Evolutionary conservation across 1,140 invertebrate species (phyloP).

Genomic region (Portunus trituberculatus): DNA sequence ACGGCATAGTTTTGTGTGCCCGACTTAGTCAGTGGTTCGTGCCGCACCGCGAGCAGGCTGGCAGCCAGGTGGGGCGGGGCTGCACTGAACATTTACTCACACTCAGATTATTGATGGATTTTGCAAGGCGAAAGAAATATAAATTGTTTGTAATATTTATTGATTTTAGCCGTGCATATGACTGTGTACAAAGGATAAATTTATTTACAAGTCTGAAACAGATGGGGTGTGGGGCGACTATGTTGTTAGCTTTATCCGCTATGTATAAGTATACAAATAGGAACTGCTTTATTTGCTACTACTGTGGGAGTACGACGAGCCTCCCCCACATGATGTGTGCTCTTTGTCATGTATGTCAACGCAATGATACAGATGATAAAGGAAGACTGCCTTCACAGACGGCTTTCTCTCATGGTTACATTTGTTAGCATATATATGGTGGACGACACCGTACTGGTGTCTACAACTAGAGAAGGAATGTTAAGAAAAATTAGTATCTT

Average conservation of each 20-base stretch:
- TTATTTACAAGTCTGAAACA: background rate
- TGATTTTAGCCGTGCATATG: background rate
- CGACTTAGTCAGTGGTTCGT: no score
- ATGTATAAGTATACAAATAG: background rate
- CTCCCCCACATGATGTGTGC: background rate
- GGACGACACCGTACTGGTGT: background rate
- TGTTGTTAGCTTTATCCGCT: background rate
- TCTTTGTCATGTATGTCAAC: background rate
- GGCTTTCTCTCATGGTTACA: conserved; percentile 15
- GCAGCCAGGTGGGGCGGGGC: no score
- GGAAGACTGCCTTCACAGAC: background rate
- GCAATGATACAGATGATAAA: background rate
- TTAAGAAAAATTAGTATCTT: background rate
- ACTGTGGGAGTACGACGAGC: background rate
- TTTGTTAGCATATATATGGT: background rate
- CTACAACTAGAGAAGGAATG: background rate
- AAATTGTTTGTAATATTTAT: background rate
- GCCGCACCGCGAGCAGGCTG: no score
- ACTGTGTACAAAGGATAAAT: background rate
- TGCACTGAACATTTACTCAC: background rate
- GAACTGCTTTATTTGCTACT: background rate
- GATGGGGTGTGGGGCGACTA: background rate
- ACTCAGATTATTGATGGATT: background rate
- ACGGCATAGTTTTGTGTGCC: no score
- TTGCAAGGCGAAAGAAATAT: background rate